These are phyloP conservation scores for Chouioia cunea DNA, from an alignment of 2,888 invertebrate genomes.

Conservation along the genomic window DNA sequence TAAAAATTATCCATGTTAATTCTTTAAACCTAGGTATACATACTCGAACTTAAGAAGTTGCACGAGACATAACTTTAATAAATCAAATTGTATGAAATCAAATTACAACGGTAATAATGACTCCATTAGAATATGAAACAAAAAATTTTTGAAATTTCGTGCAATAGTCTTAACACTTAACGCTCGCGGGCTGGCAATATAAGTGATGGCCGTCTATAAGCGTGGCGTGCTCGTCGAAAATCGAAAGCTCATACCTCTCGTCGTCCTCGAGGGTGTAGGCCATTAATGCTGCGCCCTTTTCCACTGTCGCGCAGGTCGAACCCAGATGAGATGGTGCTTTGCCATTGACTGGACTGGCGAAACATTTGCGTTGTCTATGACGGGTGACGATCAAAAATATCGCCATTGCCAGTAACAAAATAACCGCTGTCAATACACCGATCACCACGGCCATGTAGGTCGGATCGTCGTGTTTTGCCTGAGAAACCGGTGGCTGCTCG, in stretches of 20 bases:
- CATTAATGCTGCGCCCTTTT: conserved; percentile 68
- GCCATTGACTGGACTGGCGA: conserved; percentile 78
- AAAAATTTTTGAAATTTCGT: not conserved
- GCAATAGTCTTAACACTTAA: not conserved
- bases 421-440: conserved; percentile 81
- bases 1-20: too few species aligned
- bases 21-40: too few species aligned
- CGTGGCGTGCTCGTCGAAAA: conserved; percentile 45
- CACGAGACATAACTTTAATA: too few species aligned
- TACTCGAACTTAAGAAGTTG: too few species aligned
- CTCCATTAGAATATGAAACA: too few species aligned
- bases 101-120: too few species aligned
- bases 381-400: conserved; percentile 81
- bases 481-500: conserved; percentile 75
- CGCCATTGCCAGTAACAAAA: conserved; percentile 79
- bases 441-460: conserved; percentile 83
- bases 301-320: conserved; percentile 68
- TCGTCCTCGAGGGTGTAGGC: conserved; percentile 67
- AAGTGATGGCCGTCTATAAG: conserved; percentile 34
- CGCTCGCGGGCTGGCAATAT: conserved; percentile 7
- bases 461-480: conserved; percentile 79
- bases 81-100: too few species aligned
- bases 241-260: conserved; percentile 59
- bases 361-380: conserved; percentile 80
- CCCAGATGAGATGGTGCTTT: conserved; percentile 70